Base-by-base conservation (phyloP, 2,888 invertebrate genomes). In the Acleris holmiana region DNA sequence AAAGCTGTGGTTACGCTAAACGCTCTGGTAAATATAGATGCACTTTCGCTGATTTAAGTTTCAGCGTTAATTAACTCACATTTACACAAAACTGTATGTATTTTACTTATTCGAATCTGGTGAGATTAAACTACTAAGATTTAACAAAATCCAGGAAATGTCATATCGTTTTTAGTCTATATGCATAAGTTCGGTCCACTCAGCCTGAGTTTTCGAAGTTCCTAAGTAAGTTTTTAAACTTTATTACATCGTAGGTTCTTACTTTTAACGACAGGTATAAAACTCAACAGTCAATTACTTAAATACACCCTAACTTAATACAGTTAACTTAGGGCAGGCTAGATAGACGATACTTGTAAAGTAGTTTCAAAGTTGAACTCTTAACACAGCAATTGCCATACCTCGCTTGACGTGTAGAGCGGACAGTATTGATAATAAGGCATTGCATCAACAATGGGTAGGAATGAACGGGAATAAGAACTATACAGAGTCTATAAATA, bases 401-500 rank as follows among this genome's bases (percentile, higher is more conserved):
- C 19, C 55, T 51, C 23, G 44, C 44, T 64, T 68, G 69, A 65
- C 68, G 56, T 57, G 66, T 35, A 68, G 50, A 47, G 62, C 61
- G 50, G 61, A 53, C 56, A 53, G 48, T 65, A 61, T 64, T 66
- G 63, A 68, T 50, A 64, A 58, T 59, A 48, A 50, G 54, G 48
- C 54, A 50, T 67, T 59, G 64, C 64, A 56, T 57, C 56, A 58
- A 53, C 23, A 40, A 61, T 63, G 60, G 65, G 62, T 60, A 59
- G 59, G 54, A 53, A 2, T 4, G 35, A 35, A 35, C 13, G 13
- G 35, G 35, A 35, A 4, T 35, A 35, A 29, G 29, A 29, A 61
- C 57, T n/a, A n/a, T n/a, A n/a, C 60, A 44, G 55, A 62, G 61
- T 49, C 48, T 56, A 51, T 29, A 59, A 46, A 76, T 86, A 91